Evolutionary conservation across 2,797 vertebrate genomes (phyloP).

Genomic region (Poeciliopsis gracilis): DNA sequence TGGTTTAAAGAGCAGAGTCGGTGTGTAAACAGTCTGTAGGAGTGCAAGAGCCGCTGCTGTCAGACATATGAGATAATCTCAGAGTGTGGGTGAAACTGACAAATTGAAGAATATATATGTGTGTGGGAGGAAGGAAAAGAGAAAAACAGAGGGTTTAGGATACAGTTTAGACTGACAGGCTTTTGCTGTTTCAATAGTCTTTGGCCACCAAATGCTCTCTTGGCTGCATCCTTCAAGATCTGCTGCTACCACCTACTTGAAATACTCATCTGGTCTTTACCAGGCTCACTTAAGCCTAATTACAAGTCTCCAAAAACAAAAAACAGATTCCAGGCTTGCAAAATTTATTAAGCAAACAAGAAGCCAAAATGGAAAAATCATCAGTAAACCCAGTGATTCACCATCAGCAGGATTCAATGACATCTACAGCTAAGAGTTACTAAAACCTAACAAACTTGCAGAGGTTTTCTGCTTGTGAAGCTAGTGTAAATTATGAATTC

Average conservation of each 20-base stretch:
- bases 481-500: background rate
- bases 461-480: background rate
- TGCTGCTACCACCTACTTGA: slow-evolving; percentile 23
- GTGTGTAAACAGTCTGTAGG: slow-evolving; percentile 36
- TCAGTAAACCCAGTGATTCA: background rate
- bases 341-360: background rate
- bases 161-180: slow-evolving; percentile 9
- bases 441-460: background rate
- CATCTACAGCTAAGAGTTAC: background rate
- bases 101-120: slow-evolving; percentile 24
- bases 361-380: background rate
- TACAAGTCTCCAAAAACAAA: background rate
- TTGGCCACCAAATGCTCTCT: slow-evolving; percentile 24
- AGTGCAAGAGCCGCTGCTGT: slow-evolving; percentile 32
- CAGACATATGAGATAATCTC: slow-evolving; percentile 33
- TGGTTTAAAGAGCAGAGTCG: slow-evolving; percentile 41
- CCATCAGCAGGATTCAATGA: background rate
- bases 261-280: slow-evolving; percentile 2
- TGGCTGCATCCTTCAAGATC: slow-evolving; percentile 25
- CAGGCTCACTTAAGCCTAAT: background rate
- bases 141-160: slow-evolving; percentile 34
- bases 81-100: slow-evolving; percentile 13
- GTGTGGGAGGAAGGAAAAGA: slow-evolving; percentile 11
- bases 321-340: background rate
- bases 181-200: slow-evolving; percentile 33